Conservation (phyloP, 2,797 vertebrate genomes). For the Lepilemur septentrionalis region DNA sequence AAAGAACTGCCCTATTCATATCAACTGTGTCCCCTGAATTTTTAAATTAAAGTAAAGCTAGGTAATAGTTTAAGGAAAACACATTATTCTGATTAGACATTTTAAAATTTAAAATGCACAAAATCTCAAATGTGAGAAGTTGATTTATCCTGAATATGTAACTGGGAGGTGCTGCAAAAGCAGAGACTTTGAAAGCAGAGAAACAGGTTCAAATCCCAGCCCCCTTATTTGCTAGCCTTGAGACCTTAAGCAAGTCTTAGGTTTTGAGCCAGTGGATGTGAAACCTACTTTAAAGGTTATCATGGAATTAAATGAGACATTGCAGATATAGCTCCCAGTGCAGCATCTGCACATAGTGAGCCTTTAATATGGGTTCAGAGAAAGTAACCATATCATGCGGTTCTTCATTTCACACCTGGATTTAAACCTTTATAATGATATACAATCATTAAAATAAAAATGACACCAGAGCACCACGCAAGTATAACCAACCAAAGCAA, state of each 20-base stretch:
- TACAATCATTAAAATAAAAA: background rate
- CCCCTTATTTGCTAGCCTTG: background rate
- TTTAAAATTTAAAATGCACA: constrained; percentile 22
- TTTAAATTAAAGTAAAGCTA: constrained; percentile 22
- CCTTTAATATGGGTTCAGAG: background rate
- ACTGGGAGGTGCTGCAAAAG: background rate
- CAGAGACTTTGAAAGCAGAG: background rate
- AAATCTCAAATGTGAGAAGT: background rate
- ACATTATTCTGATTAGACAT: background rate
- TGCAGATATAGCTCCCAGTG: background rate
- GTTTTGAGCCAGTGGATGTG: background rate
- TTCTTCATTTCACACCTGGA: background rate
- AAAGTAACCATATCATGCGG: background rate
- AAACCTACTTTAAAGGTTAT: background rate
- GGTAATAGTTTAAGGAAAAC: background rate
- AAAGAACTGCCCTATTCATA: background rate
- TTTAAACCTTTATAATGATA: constrained; percentile 11
- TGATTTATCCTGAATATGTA: background rate
- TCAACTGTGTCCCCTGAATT: background rate
- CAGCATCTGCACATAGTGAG: background rate
- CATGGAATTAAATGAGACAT: background rate
- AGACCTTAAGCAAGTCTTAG: background rate
- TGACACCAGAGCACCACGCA: constrained; percentile 23
- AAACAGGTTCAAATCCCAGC: background rate
- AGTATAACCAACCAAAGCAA: background rate